phyloP scores from a whole-genome alignment of 2,797 vertebrate genomes.

The Microctenopoma stevenorrisi region DNA sequence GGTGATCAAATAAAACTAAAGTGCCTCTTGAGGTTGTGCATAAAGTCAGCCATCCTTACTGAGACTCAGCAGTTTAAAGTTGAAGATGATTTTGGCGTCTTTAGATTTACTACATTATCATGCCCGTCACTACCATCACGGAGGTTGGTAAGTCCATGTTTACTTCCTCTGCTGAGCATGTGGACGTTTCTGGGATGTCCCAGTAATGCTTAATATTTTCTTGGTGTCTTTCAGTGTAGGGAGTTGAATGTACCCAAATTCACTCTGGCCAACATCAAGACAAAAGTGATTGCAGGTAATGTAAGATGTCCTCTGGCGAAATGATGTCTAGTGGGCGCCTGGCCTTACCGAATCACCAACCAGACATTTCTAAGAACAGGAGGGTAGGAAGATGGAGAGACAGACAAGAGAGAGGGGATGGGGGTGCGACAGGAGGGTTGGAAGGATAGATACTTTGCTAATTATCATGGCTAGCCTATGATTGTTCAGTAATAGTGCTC shows the following conservation, averaged over 20 bases:
- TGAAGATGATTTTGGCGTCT: slow-evolving; percentile 7
- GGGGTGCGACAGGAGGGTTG: slow-evolving; percentile 61
- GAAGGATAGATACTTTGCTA: slow-evolving; percentile 87
- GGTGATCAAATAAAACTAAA: slow-evolving; percentile 48
- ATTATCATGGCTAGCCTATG: slow-evolving; percentile 90
- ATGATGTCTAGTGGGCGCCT: slow-evolving; percentile 41
- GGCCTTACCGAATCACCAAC: slow-evolving; percentile 60
- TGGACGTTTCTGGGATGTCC: slow-evolving; percentile 3
- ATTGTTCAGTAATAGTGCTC: slow-evolving; percentile 91
- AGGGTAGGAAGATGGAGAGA: slow-evolving; percentile 59
- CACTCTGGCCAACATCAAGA: slow-evolving; percentile 15
- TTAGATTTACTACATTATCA: slow-evolving; percentile 8
- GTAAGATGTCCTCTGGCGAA: slow-evolving; percentile 46
- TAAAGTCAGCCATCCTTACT: slow-evolving; percentile 27
- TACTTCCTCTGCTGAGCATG: background rate
- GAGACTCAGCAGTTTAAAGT: background rate
- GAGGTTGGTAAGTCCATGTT: background rate
- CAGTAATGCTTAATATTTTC: background rate
- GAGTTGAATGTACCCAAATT: slow-evolving; percentile 1
- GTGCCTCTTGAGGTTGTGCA: slow-evolving; percentile 39
- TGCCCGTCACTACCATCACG: background rate
- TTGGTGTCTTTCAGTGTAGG: background rate
- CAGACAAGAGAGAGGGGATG: slow-evolving; percentile 56
- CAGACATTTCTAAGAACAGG: slow-evolving; percentile 70
- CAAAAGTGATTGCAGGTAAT: slow-evolving; percentile 45